A percentile compares a stretch with the other conserved stretches of the same genome.
phyloP scores from a whole-genome alignment of 2,113 vertebrate genomes.

The Neolamprologus sp. region DNA sequence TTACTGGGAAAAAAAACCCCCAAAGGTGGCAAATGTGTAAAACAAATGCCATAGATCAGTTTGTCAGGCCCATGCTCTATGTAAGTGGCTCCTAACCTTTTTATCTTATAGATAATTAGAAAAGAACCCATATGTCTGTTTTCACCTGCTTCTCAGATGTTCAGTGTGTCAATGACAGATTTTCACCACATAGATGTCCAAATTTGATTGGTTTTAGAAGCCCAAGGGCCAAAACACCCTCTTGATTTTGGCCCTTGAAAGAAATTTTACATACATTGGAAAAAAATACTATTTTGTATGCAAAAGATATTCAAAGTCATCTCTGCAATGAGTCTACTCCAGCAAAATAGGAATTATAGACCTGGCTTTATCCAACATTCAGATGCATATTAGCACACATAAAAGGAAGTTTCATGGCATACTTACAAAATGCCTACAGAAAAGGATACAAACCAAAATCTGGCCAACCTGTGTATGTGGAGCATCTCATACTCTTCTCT shows the following conservation, averaged over 20 bases:
- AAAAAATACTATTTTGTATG: not conserved
- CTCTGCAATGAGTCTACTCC: not conserved
- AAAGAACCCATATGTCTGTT: not conserved
- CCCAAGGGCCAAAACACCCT: not conserved
- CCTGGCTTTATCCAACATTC: not conserved
- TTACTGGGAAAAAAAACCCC: rapidly evolving
- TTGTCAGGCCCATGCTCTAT: not conserved
- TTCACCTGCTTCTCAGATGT: not conserved
- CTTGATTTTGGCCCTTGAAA: not conserved
- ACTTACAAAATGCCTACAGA: not conserved
- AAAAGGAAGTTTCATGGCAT: not conserved
- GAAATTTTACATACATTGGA: not conserved
- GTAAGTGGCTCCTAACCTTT: not conserved
- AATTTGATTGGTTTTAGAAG: not conserved
- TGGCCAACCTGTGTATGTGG: not conserved
- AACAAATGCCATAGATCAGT: not conserved
- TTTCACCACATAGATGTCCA: not conserved
- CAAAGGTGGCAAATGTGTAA: not conserved
- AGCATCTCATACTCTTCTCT: not conserved
- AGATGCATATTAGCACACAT: not conserved
- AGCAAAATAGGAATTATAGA: not conserved
- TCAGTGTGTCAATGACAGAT: not conserved
- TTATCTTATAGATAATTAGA: not conserved
- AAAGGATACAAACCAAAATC: not conserved
- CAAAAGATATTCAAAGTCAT: not conserved